Evolutionary conservation across 2,113 vertebrate species (phyloP).

Genomic region (Lophochroa leadbeateri): DNA sequence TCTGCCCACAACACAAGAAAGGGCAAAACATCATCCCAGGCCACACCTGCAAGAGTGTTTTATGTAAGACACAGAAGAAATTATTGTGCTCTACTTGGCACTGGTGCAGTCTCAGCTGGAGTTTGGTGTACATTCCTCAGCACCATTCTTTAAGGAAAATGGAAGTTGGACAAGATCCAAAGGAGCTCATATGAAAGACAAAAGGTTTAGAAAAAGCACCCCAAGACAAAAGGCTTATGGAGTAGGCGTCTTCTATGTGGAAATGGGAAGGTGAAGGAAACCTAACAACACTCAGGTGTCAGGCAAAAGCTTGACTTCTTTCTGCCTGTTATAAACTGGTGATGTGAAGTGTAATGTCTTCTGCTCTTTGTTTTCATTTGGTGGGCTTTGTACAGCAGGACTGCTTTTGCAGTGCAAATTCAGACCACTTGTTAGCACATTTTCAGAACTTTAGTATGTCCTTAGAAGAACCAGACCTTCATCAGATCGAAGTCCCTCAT

Average conservation of each 20-base stretch:
- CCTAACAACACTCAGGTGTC: neutral
- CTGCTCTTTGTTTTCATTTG: neutral
- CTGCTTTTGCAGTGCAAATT: neutral
- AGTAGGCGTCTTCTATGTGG: neutral
- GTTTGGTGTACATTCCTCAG: neutral
- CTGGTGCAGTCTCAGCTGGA: accelerated
- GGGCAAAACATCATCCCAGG: neutral
- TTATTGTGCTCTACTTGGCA: neutral
- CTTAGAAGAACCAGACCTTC: neutral
- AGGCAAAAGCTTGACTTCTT: neutral
- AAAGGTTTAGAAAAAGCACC: neutral
- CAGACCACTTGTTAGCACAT: neutral
- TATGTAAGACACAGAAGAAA: neutral
- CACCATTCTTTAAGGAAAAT: neutral
- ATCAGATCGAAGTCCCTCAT: neutral
- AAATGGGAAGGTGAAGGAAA: neutral
- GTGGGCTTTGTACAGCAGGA: neutral
- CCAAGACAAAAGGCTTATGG: neutral
- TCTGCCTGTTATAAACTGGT: neutral
- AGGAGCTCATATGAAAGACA: neutral
- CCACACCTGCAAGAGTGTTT: neutral
- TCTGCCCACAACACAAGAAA: neutral
- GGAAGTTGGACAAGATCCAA: neutral
- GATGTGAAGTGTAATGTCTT: neutral
- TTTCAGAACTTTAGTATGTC: neutral